Percentiles rank a stretch among this genome's conserved stretches.
Conservation (phyloP, 2,113 vertebrate species). For the Rousettus leschenaultii region DNA sequence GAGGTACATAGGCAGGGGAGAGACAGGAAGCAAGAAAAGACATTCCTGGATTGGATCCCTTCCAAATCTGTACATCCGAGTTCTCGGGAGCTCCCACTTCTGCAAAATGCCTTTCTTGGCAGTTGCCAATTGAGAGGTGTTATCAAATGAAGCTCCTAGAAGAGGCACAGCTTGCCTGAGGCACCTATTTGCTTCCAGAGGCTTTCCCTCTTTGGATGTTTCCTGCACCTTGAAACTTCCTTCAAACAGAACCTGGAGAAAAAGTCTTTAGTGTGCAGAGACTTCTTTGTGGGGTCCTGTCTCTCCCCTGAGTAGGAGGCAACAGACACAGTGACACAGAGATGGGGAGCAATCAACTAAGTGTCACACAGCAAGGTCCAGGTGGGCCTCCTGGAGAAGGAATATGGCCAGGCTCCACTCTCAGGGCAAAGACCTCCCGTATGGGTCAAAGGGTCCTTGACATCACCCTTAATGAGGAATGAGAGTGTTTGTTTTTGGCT, state of each 20-base stretch:
- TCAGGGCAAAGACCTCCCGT: background rate
- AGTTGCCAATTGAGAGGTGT: background rate
- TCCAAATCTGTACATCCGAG: background rate
- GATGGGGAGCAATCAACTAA: accelerated
- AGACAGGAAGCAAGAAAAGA: background rate
- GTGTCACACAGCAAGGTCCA: background rate
- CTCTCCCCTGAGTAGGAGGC: background rate
- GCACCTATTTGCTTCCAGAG: background rate
- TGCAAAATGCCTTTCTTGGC: background rate
- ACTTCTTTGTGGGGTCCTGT: background rate
- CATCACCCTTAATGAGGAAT: background rate
- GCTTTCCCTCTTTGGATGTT: background rate
- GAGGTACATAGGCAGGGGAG: background rate
- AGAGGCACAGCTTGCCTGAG: background rate
- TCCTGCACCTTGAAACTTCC: background rate
- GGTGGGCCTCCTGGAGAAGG: background rate
- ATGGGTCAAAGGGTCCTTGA: background rate
- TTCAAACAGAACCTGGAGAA: background rate
- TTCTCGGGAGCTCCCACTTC: background rate
- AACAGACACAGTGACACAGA: background rate
- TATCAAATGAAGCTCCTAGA: too few relatives aligned
- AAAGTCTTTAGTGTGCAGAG: background rate
- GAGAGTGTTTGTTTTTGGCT: slow-evolving; percentile 52
- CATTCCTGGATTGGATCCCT: too few relatives aligned
- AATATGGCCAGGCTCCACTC: background rate